Conservation (phyloP, 2,888 invertebrate genomes). For the Brenthis daphne region DNA sequence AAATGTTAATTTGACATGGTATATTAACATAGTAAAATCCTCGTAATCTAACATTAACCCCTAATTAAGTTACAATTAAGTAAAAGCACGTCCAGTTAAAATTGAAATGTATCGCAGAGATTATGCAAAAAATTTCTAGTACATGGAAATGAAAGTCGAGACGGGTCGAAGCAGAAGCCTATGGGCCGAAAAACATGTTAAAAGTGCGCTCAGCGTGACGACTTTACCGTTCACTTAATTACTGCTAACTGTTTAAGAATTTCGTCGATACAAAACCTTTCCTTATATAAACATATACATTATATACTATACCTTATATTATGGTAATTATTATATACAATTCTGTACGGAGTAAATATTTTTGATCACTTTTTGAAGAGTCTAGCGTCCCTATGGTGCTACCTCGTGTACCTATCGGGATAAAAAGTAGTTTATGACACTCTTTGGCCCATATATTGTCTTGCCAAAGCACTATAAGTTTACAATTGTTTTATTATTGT, state of each 20-base stretch:
- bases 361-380: no score
- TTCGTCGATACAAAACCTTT: constrained; percentile 46
- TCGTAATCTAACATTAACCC: constrained; percentile 8
- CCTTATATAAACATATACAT: constrained; percentile 2
- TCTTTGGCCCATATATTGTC: no score
- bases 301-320: no score
- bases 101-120: constrained; percentile 15
- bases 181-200: constrained; percentile 33
- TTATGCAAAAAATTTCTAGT: constrained; percentile 26
- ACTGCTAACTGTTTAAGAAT: constrained; percentile 49
- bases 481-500: no score
- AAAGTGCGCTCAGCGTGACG: constrained; percentile 39
- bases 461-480: no score
- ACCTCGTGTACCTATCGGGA: no score
- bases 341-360: no score
- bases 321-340: no score
- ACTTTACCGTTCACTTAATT: constrained; percentile 51
- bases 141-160: constrained; percentile 26
- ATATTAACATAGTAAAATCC: constrained; percentile 4
- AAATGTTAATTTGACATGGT: not conserved
- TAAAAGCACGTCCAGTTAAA: constrained; percentile 11
- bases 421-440: no score
- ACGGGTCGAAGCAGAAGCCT: constrained; percentile 22
- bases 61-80: constrained; percentile 19
- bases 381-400: no score